Base-by-base conservation (phyloP, 2,888 invertebrate genomes). In the Lasius fuliginosus region DNA sequence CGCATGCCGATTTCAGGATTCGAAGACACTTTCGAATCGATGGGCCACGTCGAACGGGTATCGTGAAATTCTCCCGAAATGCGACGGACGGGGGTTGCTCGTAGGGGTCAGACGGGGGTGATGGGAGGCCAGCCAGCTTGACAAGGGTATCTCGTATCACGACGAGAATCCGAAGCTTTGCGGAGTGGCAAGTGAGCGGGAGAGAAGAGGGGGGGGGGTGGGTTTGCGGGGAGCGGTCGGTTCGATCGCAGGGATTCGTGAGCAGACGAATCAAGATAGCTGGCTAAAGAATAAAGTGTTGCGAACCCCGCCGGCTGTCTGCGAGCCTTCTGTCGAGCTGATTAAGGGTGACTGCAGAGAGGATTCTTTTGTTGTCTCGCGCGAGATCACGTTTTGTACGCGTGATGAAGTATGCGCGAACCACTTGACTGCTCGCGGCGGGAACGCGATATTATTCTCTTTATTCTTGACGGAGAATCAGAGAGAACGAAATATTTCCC, bases 11-110 rank as follows among this genome's bases (percentile, higher is more conserved):
- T 82, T 85, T 73, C 60, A 15, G 73, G 67, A 77, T 75, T 83
- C 85, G 83, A 75, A 77, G 89, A 88, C 83, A 84, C 76, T 76
- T 87, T 73, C 74, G 71, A 89, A 88, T 89, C 82, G 87, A 89
- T 85, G 87, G 83, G 58, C 36, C 69, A 69, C 73, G 65, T 82
- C 83, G 62, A 76, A 53, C 11, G 60, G 65, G 83, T 79, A 85
- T 77, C 85, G 77, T 74, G 82, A 83, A 73, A 79, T 85, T 58
- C 89, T 85, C 82, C 56, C 74, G 87, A 84, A 86, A 83, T 87
- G 36, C 60, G 56, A 69, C 60, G 71, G 46, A 49, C 33, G 81
- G 23, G 68, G 40, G 71, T 60, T 18, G 42, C 18, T 23, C n/a
- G 64, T 64, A 60, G 9, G 79, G 71, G 75, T 64, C 79, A 27